A percentile compares a stretch with the other conserved stretches of the same genome.
Conservation (phyloP, 2,113 vertebrate species). For the Oreocharis arfaki region DNA sequence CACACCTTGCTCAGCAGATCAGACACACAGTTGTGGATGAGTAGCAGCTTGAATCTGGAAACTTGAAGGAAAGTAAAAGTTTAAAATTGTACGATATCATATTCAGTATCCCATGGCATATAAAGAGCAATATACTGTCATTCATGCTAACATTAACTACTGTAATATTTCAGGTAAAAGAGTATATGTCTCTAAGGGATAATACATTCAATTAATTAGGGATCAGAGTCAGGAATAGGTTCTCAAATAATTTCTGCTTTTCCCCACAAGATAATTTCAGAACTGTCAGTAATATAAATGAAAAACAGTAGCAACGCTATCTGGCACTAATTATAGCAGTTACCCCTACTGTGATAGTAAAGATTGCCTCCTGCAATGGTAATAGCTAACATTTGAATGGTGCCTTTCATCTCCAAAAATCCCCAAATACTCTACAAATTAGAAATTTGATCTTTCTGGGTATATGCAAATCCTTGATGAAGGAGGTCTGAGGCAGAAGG, state of each 20-base stretch:
- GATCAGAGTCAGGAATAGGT: not conserved
- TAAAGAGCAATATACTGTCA: not conserved
- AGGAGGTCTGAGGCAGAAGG: not conserved
- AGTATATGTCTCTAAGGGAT: not conserved
- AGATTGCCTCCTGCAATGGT: not conserved
- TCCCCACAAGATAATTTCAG: not conserved
- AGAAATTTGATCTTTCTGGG: not conserved
- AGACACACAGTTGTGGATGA: not conserved
- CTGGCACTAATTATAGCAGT: not conserved
- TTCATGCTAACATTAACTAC: not conserved
- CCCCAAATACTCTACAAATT: not conserved
- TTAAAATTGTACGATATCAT: not conserved
- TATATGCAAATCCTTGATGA: not conserved
- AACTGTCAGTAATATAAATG: constrained; percentile 9
- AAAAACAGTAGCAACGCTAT: not conserved
- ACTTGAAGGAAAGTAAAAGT: not conserved
- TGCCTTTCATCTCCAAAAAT: constrained; percentile 8
- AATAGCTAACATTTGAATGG: not conserved
- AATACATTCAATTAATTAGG: constrained; percentile 3
- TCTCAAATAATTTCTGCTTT: constrained; percentile 11
- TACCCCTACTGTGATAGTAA: not conserved
- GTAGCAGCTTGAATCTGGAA: not conserved
- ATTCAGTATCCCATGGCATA: not conserved
- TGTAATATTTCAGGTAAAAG: not conserved
- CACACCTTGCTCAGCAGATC: not conserved